phyloP scores from a whole-genome alignment of 1,140 invertebrate genomes.

The Lysiphlebus fabarum region DNA sequence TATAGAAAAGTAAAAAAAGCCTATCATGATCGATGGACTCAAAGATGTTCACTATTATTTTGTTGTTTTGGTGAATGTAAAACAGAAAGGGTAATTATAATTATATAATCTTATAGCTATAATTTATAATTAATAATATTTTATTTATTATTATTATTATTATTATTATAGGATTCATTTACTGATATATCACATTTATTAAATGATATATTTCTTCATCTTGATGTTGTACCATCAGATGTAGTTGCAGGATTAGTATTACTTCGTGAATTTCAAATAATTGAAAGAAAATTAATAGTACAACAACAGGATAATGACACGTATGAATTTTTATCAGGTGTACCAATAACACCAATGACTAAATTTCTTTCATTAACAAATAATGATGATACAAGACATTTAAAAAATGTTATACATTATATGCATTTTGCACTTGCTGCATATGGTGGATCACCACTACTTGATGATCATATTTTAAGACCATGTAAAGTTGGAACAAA shows the following conservation, averaged over 20 bases:
- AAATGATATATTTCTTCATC: slow-evolving; percentile 85
- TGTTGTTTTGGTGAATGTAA: slow-evolving; percentile 83
- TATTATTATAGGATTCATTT: slow-evolving; percentile 68
- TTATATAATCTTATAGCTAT: not conserved
- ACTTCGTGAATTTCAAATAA: slow-evolving; percentile 79
- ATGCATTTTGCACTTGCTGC: slow-evolving; percentile 85
- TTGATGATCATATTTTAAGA: slow-evolving; percentile 71
- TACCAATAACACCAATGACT: slow-evolving; percentile 78
- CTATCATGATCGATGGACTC: slow-evolving; percentile 89
- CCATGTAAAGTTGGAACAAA: slow-evolving; percentile 72
- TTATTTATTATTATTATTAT: not conserved
- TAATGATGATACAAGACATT: slow-evolving; percentile 70
- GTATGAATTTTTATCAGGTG: slow-evolving; percentile 86
- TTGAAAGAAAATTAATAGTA: slow-evolving; percentile 74
- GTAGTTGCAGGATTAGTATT: slow-evolving; percentile 83
- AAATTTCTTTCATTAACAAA: slow-evolving; percentile 82
- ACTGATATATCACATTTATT: slow-evolving; percentile 81
- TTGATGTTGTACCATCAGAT: slow-evolving; percentile 90
- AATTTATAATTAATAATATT: not conserved
- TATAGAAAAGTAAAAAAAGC: slow-evolving; percentile 80
- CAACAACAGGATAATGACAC: slow-evolving; percentile 78
- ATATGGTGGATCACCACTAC: slow-evolving; percentile 88
- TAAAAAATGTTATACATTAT: slow-evolving; percentile 76
- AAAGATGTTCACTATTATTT: slow-evolving; percentile 78
- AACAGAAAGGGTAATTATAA: slow-evolving; percentile 63